A percentile compares a stretch with the other conserved stretches of the same genome.
Conservation (phyloP, 2,113 vertebrate species). For the Athene noctua region DNA sequence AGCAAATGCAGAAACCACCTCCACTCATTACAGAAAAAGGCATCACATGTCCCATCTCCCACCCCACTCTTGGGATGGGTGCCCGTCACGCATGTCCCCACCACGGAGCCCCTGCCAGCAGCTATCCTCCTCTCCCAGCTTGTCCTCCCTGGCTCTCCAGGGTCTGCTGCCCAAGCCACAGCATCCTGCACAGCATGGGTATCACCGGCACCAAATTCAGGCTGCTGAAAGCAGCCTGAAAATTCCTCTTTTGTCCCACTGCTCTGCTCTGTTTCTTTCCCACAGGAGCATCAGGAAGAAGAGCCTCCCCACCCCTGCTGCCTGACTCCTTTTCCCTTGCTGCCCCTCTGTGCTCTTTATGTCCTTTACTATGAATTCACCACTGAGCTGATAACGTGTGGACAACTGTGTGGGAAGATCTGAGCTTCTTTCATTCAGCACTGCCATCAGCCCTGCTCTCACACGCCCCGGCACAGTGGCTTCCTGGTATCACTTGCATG, state of each 20-base stretch:
- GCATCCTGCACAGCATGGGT: background rate
- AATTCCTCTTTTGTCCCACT: background rate
- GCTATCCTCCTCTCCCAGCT: background rate
- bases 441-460: background rate
- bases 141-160: accelerated
- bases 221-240: background rate
- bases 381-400: background rate
- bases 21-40: background rate
- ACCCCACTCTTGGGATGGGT: accelerated
- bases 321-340: background rate
- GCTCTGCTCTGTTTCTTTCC: background rate
- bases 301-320: background rate
- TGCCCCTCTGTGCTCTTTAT: background rate
- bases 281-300: background rate
- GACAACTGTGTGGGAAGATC: background rate
- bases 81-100: background rate
- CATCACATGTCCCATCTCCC: background rate
- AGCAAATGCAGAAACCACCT: background rate
- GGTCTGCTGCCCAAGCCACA: background rate
- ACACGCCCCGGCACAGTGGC: accelerated
- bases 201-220: accelerated
- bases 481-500: accelerated
- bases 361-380: background rate
- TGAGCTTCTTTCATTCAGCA: background rate
- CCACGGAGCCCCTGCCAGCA: background rate